Conservation (phyloP, 2,888 invertebrate species). For the Alcis repandata region DNA sequence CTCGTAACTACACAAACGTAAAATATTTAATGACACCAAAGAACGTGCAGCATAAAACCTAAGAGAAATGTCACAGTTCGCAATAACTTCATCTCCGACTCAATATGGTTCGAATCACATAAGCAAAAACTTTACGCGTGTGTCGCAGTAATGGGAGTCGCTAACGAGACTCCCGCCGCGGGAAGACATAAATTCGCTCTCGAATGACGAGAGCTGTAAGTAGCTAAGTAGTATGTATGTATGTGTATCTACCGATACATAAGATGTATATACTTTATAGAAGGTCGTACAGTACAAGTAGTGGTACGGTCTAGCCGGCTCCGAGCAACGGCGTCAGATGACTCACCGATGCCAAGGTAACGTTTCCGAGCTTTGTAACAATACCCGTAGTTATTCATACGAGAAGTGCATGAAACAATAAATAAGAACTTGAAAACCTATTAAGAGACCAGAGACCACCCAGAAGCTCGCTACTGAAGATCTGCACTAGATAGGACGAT, state of each 20-base stretch:
- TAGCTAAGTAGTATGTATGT: constrained; percentile 9
- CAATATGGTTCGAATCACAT: constrained; percentile 25
- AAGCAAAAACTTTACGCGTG: constrained; percentile 39
- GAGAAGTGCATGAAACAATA: constrained; percentile 41
- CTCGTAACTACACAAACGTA: background rate
- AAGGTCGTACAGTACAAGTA: constrained; percentile 39
- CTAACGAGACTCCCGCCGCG: constrained; percentile 63
- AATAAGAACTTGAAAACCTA: constrained; percentile 18
- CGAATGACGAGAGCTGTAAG: constrained; percentile 50
- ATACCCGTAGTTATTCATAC: constrained; percentile 43
- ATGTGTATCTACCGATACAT: constrained; percentile 28
- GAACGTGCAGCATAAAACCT: constrained; percentile 14
- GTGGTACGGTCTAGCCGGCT: constrained; percentile 64
- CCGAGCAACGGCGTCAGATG: constrained; percentile 65
- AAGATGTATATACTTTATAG: constrained; percentile 33
- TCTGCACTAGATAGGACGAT: constrained; percentile 14
- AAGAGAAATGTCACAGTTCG: constrained; percentile 25
- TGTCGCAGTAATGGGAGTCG: constrained; percentile 42
- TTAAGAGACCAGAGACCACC: constrained; percentile 18
- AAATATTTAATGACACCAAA: constrained; percentile 4
- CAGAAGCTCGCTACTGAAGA: constrained; percentile 12
- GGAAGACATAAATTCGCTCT: constrained; percentile 61
- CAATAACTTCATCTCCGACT: constrained; percentile 27
- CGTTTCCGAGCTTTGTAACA: constrained; percentile 53
- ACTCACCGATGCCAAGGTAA: constrained; percentile 71